Evolutionary conservation across 2,113 vertebrate genomes (phyloP).

Genomic region (Arizona elegans): DNA sequence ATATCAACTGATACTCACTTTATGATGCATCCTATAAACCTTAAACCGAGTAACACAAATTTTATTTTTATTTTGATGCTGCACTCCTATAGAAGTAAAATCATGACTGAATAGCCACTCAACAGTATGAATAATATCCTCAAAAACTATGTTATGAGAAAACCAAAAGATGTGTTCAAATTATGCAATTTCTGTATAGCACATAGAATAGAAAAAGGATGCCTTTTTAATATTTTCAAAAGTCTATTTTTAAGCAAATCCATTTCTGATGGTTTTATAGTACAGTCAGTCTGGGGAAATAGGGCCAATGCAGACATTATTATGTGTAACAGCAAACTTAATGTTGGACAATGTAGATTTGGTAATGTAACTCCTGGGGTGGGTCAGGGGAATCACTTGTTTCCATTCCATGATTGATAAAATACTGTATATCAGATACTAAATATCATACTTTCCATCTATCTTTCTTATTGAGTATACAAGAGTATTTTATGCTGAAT

Average conservation of each 20-base stretch:
- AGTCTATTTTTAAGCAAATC: not conserved
- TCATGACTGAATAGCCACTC: not conserved
- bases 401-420: not conserved
- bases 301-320: not conserved
- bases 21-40: not conserved
- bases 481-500: not conserved
- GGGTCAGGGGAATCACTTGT: not conserved
- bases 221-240: not conserved
- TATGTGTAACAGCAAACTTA: not conserved
- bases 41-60: not conserved
- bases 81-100: not conserved
- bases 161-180: not conserved
- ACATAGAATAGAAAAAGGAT: not conserved
- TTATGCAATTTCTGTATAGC: not conserved
- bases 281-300: not conserved
- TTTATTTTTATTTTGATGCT: not conserved
- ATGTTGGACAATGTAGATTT: not conserved
- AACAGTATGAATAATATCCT: not conserved
- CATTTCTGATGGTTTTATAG: not conserved
- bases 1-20: conserved; percentile 2
- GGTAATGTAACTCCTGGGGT: not conserved
- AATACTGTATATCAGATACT: not conserved
- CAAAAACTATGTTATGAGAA: not conserved
- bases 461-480: not conserved
- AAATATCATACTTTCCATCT: not conserved